Base-by-base conservation (phyloP, 2,113 vertebrate species). In the Diadophis punctatus region DNA sequence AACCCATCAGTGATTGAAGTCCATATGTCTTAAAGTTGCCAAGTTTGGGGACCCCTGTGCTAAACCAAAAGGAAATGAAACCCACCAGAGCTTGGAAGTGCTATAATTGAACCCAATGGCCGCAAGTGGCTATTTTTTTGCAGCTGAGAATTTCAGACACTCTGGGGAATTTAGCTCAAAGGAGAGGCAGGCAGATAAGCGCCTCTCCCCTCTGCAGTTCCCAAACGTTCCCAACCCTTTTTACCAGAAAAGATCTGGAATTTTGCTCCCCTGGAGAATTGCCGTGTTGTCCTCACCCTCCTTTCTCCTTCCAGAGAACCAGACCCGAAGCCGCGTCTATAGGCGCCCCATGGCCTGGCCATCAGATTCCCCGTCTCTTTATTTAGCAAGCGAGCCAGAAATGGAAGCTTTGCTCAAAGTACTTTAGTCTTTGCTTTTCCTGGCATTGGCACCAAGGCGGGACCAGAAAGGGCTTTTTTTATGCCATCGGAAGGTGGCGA, bases 371-470 rank as follows among this genome's bases (percentile, higher is more conserved):
- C 46, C 14, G 4, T 1, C 3, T 10, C 52, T 30, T 39, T 18
- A 0, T 55, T 86, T 14, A 85, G 34, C 18, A 0, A 0, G 23
- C 3, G 1, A 30, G 87, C 22, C 0, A 89, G 2, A 30, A 43
- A 86, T 9, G 25, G 20, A 87, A 8, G 3, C 18, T 8, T 49
- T n/a, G 4, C 2, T 49, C 9, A 5, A 86, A 2, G 56, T 3
- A 60, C 8, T 9, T 52, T 8, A 74, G 87, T 48, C 74, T 48
- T 23, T 20, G 0, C 1, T 0, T 60, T n/a, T 48, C 48, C n/a
- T n/a, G 43, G n/a, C 90, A 30, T 58, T 43, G 48, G 18, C n/a
- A 0, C 0, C 6, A 51, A 25, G 46, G 16, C 3, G 48, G 9
- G 84, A 8, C 12, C 7, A 1, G 0, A 7, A 3, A 55, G 10